phyloP scores from a whole-genome alignment of 2,797 vertebrate species.

The Austrolebias charrua region DNA sequence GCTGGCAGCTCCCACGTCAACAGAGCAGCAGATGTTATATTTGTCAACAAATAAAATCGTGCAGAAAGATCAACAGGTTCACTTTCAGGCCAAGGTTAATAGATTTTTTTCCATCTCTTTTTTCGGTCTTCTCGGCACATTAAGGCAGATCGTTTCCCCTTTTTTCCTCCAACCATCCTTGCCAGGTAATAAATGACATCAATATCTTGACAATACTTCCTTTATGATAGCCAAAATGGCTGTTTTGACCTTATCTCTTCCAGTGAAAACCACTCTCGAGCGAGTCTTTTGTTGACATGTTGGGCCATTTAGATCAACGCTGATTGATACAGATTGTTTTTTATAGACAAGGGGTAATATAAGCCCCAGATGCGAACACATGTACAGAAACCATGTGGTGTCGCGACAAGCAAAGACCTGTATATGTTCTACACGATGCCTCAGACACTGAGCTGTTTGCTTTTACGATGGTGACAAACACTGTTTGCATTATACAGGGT shows the following conservation, averaged over 20 bases:
- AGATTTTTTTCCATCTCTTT: conserved; percentile 72
- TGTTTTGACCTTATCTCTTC: conserved; percentile 72
- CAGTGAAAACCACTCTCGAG: conserved; percentile 63
- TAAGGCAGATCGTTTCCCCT: conserved; percentile 37
- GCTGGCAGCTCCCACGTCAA: conserved; percentile 25
- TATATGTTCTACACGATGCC: too few relatives aligned
- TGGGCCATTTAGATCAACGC: conserved; percentile 68
- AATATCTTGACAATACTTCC: conserved; percentile 64
- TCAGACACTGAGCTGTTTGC: conserved; percentile 21
- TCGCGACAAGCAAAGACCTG: conserved; percentile 6
- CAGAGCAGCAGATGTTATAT: conserved; percentile 60
- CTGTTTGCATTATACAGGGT: too few relatives aligned
- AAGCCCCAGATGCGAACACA: conserved; percentile 21
- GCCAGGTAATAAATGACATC: conserved; percentile 74
- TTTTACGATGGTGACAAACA: conserved; percentile 29
- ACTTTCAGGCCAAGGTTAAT: conserved; percentile 74
- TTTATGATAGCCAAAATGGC: conserved; percentile 71
- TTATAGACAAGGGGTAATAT: conserved; percentile 45
- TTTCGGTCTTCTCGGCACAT: conserved; percentile 60
- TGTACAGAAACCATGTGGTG: conserved; percentile 20
- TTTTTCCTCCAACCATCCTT: conserved; percentile 47
- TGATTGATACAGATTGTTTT: conserved; percentile 70
- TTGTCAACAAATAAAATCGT: conserved; percentile 74
- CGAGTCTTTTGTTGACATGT: conserved; percentile 63
- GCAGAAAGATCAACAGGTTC: conserved; percentile 69